Evolutionary conservation across 2,113 vertebrate genomes (phyloP).

Genomic region (Ellobius talpinus): DNA sequence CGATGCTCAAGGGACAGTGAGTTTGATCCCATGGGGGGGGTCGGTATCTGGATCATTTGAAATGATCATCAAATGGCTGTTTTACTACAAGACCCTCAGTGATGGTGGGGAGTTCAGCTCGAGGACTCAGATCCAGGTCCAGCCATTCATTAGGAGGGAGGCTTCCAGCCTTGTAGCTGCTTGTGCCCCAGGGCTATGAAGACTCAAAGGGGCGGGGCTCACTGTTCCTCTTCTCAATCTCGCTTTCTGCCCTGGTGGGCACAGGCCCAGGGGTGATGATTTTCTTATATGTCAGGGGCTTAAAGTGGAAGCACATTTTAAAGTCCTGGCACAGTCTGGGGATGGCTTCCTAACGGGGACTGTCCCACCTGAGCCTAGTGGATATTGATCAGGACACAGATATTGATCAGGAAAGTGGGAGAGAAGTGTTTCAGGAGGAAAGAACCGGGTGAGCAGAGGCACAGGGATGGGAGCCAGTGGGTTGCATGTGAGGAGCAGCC

Average conservation of each 20-base stretch:
- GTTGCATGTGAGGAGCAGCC: background rate
- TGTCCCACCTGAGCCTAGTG: background rate
- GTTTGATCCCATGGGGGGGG: background rate
- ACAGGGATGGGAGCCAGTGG: background rate
- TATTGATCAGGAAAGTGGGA: background rate
- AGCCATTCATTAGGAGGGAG: background rate
- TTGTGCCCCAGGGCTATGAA: background rate
- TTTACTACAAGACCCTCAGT: background rate
- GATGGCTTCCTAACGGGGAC: background rate
- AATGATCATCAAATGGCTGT: background rate
- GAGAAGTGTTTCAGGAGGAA: background rate
- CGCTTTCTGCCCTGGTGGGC: background rate
- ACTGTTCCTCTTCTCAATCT: background rate
- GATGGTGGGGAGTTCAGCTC: background rate
- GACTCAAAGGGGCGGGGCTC: background rate
- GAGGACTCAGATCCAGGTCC: background rate
- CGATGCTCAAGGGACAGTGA: background rate
- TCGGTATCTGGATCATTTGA: background rate
- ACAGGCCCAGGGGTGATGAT: background rate
- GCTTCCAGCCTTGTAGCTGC: conserved; percentile 11
- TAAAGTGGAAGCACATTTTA: background rate
- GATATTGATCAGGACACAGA: background rate
- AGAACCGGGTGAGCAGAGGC: background rate
- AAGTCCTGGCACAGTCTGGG: background rate
- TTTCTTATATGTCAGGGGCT: background rate